Base-by-base conservation (phyloP, 1,140 invertebrate genomes). In the Heliconius nattereri region DNA sequence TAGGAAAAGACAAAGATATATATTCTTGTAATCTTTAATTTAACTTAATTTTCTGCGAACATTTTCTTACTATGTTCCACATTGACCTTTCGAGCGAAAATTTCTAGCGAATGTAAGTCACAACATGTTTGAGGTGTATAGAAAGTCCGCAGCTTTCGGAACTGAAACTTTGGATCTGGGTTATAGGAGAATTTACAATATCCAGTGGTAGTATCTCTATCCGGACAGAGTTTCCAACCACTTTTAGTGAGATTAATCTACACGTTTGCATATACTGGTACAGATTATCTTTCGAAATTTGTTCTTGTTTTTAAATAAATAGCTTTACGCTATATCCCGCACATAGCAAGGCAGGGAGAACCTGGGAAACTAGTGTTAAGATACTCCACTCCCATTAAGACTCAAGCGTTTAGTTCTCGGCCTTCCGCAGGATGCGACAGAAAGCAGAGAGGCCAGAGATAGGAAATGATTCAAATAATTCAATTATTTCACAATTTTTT, bases 171-270 rank as follows among this genome's bases (percentile, higher is more conserved):
- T 13, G 23, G 3, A 66, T 66, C 23, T 29, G 60, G 60, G 23
- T 66, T 66, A 66, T 66, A 66, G 60, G 60, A 26, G 23, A 66
- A 66, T 66, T 66, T 66, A 66, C 60, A 66, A 66, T 66, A 66
- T 66, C 60, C 11, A 66, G 11, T 29, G 3, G 26, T 66, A 57
- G 54, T 66, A 66, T 66, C 60, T 66, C 60, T 9, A 26, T 66
- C 60, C 23, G 26, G 60, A 2, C 8, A 11, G n/a, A 66, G 23
- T 66, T 66, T 66, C 8, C 26, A 66, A 11, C 23, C 57, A 66
- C 11, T 29, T 66, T 57, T 66, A 66, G 23, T 26, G 13, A 23
- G 11, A 66, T 66, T 26, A 66, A 57, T 57, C 26, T 66, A 29
- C 60, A 26, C 23, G 9, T 66, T 26, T 66, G 11, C 60, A 66